Evolutionary conservation across 2,888 invertebrate genomes (phyloP).

Genomic region (Sinelater perroti): DNA sequence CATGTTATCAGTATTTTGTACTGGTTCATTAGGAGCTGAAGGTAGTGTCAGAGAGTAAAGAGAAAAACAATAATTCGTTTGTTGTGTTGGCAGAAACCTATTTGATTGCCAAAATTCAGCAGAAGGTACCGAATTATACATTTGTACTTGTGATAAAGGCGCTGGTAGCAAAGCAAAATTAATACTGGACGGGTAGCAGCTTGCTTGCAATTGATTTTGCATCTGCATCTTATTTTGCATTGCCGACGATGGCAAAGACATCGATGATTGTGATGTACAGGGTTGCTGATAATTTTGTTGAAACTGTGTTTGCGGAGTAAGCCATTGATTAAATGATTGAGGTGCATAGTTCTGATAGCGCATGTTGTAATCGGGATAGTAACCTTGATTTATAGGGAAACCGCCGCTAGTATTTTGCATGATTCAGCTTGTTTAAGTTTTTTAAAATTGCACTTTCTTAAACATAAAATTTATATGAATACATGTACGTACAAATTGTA

Average conservation of each 20-base stretch:
- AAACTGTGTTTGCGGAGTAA: slow-evolving; percentile 14
- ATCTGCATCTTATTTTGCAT: slow-evolving; percentile 16
- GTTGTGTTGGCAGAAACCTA: not conserved
- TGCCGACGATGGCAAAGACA: slow-evolving; percentile 7
- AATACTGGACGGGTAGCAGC: slow-evolving; percentile 3
- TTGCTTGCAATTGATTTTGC: slow-evolving; percentile 12
- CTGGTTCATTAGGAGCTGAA: slow-evolving; percentile 9
- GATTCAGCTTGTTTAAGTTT: not conserved
- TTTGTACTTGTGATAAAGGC: slow-evolving; percentile 1
- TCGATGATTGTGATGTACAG: slow-evolving; percentile 13
- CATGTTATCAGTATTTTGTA: slow-evolving; percentile 13
- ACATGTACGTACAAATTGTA: no score
- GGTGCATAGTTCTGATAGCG: slow-evolving; percentile 1
- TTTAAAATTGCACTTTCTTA: not conserved
- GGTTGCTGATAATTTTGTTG: slow-evolving; percentile 19
- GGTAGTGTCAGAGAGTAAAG: slow-evolving; percentile 3
- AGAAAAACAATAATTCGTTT: slow-evolving; percentile 5
- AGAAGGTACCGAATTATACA: slow-evolving; percentile 8
- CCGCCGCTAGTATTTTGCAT: slow-evolving; percentile 14
- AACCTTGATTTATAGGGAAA: not conserved
- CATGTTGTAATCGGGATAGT: slow-evolving; percentile 4
- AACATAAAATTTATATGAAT: slow-evolving; percentile 2
- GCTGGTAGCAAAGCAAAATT: not conserved
- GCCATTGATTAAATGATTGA: slow-evolving; percentile 12
- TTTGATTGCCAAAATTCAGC: slow-evolving; percentile 7